Base-by-base conservation (phyloP, 2,888 invertebrate genomes). In the Leistus spinibarbis region DNA sequence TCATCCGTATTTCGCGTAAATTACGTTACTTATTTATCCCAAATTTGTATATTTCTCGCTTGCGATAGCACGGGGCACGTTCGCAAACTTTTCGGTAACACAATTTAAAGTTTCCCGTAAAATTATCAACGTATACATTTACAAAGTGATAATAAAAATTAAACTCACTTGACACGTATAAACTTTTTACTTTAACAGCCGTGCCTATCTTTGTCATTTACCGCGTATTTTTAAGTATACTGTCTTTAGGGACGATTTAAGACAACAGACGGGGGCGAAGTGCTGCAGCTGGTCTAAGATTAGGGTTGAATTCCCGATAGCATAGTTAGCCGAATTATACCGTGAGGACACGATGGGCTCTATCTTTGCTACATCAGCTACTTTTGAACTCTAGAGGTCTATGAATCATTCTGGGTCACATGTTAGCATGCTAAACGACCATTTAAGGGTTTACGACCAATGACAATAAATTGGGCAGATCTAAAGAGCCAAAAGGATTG, bases 61-160 rank as follows among this genome's bases (percentile, higher is more conserved):
- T 13, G 40, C 40, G 40, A 40, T 40, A 40, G 40, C 40, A 40
- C 13, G 40, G 5, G 40, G 40, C 40, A 40, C 40, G 40, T 40
- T 13, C 40, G 40, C 40, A 7, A 40, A 40, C 40, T 40, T 40
- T 40, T 40, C 40, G 40, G 40, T 40, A 40, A 40, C 40, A 40
- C 40, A 40, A 40, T 40, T 40, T 40, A 40, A 40, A 40, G 40
- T 40, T 40, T 40, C 40, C 7, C 40, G 40, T 13, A 13, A 40
- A 40, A 40, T 40, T 40, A 40, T 40, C 40, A 40, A 13, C 40
- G 40, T 40, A 40, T 40, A 40, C 7, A 40, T 69, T 69, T 69
- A 69, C 69, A 60, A 69, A 69, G 69, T 69, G 69, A 56, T 69
- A 69, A 69, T 60, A 69, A 60, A 69, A 69, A 69, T 69, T 69